Percentiles rank a stretch among this genome's conserved stretches.
phyloP scores from a whole-genome alignment of 2,888 invertebrate genomes.

The Argyresthia goedartella region DNA sequence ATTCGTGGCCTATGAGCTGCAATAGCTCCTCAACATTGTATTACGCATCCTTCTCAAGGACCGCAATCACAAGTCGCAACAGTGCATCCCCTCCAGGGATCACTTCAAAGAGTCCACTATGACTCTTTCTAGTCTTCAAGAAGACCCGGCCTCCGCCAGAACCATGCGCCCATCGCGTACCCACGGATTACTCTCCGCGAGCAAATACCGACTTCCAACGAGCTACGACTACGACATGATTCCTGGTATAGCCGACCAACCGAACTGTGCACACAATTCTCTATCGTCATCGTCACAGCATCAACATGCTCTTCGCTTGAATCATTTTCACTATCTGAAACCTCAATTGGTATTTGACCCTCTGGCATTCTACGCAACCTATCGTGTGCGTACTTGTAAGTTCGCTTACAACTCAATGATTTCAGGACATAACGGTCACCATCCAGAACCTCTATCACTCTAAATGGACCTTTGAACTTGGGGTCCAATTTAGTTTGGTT shows the following conservation, averaged over 20 bases:
- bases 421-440: slow-evolving; percentile 13
- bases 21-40: neutral
- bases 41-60: too few relatives aligned
- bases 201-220: neutral
- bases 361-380: slow-evolving; percentile 2
- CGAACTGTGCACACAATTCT: neutral
- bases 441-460: slow-evolving; percentile 11
- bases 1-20: neutral
- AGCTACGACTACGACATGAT: neutral
- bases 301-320: neutral
- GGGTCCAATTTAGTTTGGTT: slow-evolving; percentile 17
- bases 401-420: slow-evolving; percentile 7
- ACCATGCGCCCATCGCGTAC: slow-evolving; percentile 1
- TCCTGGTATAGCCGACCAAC: neutral
- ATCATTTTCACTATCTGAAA: neutral
- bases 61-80: too few relatives aligned
- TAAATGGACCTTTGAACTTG: slow-evolving; percentile 15
- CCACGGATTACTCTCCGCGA: neutral
- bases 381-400: slow-evolving; percentile 5
- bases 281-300: neutral
- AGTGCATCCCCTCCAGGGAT: neutral
- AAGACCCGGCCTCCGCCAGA: neutral
- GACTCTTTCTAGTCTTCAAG: neutral
- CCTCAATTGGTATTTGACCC: neutral
- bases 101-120: neutral